A percentile compares a stretch with the other conserved stretches of the same genome.
These are phyloP conservation scores for Drosophila pegasa DNA, from an alignment of 2,888 invertebrate species.

Conservation along the genomic window DNA sequence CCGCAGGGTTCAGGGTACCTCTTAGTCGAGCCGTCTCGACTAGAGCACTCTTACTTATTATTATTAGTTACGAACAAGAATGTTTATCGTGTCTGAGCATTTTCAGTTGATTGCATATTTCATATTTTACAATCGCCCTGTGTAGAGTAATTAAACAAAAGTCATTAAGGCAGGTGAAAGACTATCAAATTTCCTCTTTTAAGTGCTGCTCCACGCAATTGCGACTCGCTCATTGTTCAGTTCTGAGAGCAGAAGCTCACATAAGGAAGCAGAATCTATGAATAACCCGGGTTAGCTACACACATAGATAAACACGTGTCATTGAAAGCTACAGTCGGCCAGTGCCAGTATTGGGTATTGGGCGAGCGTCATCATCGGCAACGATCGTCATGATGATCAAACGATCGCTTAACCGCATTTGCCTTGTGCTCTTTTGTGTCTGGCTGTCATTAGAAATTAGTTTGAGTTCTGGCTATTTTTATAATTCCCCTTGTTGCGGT, in stretches of 20 bases:
- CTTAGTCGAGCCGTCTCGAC: no score
- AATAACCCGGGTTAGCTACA: constrained; percentile 29
- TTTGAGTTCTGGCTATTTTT: constrained; percentile 55
- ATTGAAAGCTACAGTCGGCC: constrained; percentile 33
- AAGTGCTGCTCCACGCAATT: constrained; percentile 10
- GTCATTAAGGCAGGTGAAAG: constrained; percentile 12
- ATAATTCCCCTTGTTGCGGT: constrained; percentile 40
- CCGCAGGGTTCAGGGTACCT: no score
- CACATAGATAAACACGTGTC: constrained; percentile 17
- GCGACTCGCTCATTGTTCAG: constrained; percentile 24
- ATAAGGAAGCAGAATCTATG: constrained; percentile 38
- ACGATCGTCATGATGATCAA: constrained; percentile 3
- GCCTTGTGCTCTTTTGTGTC: constrained; percentile 55
- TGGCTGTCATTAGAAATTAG: constrained; percentile 74
- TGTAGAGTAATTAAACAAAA: constrained; percentile 3
- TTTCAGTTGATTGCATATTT: neutral
- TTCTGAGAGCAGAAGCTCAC: constrained; percentile 13
- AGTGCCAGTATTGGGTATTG: no score
- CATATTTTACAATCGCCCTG: no score
- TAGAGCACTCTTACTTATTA: no score
- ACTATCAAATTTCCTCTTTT: constrained; percentile 4
- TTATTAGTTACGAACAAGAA: no score
- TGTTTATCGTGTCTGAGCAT: neutral
- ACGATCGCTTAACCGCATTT: constrained; percentile 40
- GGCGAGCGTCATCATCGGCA: constrained; percentile 29